Evolutionary conservation across 2,113 vertebrate species (phyloP).

Genomic region (Henicopernis longicauda): DNA sequence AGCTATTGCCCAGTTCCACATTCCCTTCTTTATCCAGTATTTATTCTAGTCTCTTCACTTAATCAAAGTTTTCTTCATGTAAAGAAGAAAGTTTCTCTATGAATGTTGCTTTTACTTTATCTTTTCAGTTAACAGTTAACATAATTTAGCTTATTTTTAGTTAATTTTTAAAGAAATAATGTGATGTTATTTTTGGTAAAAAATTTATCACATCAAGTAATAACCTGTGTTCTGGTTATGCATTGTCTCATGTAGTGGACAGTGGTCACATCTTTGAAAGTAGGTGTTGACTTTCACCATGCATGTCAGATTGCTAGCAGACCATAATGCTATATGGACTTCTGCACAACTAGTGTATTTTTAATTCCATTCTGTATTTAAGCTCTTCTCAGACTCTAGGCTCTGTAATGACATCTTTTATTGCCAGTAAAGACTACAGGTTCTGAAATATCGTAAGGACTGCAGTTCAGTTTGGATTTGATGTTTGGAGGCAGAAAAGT

Average conservation of each 20-base stretch:
- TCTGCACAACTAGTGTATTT: not conserved
- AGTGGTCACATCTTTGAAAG: not conserved
- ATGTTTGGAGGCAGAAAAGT: not conserved
- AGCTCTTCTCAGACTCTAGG: not conserved
- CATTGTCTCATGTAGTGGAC: not conserved
- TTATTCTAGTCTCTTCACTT: not conserved
- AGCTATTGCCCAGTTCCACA: not conserved
- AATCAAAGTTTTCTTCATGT: not conserved
- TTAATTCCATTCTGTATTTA: not conserved
- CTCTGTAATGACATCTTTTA: not conserved
- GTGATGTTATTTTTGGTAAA: not conserved
- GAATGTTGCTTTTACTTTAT: not conserved
- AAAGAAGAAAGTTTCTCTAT: not conserved
- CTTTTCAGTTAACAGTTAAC: not conserved
- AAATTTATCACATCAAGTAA: not conserved
- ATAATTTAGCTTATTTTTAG: not conserved
- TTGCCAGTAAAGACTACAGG: not conserved
- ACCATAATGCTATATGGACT: not conserved
- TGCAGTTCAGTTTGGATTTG: not conserved
- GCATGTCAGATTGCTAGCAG: not conserved
- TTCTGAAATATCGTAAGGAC: not conserved
- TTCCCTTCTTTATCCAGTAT: not conserved
- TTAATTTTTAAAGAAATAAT: not conserved
- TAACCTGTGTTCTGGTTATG: not conserved
- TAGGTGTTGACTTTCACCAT: not conserved